Evolutionary conservation across 1,140 invertebrate genomes (phyloP).

Genomic region (Tetranychus urticae): DNA sequence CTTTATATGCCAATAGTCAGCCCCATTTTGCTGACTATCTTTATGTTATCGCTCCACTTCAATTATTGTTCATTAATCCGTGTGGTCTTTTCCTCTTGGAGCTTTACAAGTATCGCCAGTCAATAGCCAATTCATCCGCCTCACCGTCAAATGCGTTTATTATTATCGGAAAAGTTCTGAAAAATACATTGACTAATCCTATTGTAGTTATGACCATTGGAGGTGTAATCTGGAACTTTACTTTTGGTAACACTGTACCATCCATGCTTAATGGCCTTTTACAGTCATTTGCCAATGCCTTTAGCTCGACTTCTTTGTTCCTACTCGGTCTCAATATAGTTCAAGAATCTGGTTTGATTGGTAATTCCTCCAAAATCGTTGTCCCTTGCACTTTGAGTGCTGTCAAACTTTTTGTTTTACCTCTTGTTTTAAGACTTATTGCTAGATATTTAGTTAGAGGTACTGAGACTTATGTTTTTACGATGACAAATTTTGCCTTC

Average conservation of each 20-base stretch:
- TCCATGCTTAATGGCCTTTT: conserved; percentile 39
- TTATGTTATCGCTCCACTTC: conserved; percentile 80
- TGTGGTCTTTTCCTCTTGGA: conserved; percentile 75
- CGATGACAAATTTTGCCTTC: conserved; percentile 61
- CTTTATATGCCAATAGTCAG: conserved; percentile 37
- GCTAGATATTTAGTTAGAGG: conserved; percentile 15
- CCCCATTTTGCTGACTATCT: conserved; percentile 72
- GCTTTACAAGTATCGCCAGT: conserved; percentile 38
- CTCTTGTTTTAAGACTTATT: conserved; percentile 60
- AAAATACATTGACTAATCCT: conserved; percentile 61
- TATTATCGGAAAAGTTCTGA: conserved; percentile 18
- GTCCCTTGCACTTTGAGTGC: conserved; percentile 63
- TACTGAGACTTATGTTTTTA: neutral
- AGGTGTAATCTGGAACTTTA: conserved; percentile 60
- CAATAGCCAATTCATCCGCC: conserved; percentile 1
- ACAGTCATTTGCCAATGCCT: conserved; percentile 56
- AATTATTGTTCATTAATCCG: conserved; percentile 71
- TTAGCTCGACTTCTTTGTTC: conserved; percentile 71
- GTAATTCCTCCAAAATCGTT: conserved; percentile 46
- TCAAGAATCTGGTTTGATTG: conserved; percentile 49
- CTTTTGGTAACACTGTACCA: conserved; percentile 51
- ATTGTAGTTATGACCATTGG: conserved; percentile 77
- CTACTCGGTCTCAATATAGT: conserved; percentile 72
- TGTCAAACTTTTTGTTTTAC: conserved; percentile 57
- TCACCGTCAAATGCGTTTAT: neutral